Base-by-base conservation (phyloP, 2,888 invertebrate genomes). In the Coecobrya sp. region DNA sequence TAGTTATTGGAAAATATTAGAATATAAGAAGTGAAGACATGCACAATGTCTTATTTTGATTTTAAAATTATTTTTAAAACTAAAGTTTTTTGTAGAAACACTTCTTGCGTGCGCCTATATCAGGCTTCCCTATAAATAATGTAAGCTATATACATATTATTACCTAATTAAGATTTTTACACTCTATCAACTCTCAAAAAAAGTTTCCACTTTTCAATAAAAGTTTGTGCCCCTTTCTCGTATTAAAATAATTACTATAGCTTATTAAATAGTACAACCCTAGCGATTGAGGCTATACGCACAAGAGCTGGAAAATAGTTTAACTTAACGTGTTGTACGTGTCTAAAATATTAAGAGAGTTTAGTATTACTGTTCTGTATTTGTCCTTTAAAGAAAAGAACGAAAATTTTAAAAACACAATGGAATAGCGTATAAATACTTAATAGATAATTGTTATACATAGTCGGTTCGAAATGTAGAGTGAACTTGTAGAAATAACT, bases 61-160 rank as follows among this genome's bases (percentile, higher is more conserved):
- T 76, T 76, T 76, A 19, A 49, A 76, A 49, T 76, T 49, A 76
- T 76, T 76, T 76, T 76, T 76, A 49, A 76, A 13, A 16, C 30
- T 30, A 16, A 7, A 25, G 36, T 76, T 10, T 19, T 62, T n/a
- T 19, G 68, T 13, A 10, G 68, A 68, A 30, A 10, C 8, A 42
- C 13, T 11, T 36, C 1, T 19, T 70, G 42, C 30, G 19, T 42
- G 70, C 27, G 62, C 8, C 62, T 8, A 22, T 19, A 62, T 19
- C 36, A 68, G 68, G 30, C 68, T 68, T 68, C 30, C 30, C 68
- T 27, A 25, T 25, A 68, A n/a, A 30, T 30, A 30, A 30, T 10
- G 3, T 65, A 27, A 19, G 16, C 8, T 4, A 59, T 19, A 19
- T 59, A 4, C n/a, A 59, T 19, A 59, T 59, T n/a, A n/a, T n/a